Evolutionary conservation across 2,888 invertebrate species (phyloP), one percentile per base, ranked within the genome.

Genomic region (Metellina segmentata): DNA sequence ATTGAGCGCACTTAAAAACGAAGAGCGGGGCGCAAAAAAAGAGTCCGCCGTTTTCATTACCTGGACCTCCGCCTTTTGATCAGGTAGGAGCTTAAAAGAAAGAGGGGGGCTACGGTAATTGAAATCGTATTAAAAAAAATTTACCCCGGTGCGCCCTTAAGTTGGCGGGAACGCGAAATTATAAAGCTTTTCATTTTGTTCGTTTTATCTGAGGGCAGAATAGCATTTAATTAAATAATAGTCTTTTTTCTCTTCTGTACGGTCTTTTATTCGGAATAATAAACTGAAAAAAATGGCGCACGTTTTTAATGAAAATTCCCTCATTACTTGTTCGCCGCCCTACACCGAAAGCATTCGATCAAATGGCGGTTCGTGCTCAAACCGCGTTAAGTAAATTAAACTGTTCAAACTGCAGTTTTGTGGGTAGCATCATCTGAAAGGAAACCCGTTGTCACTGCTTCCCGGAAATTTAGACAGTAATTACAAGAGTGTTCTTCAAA

Each of bases 1-100:
- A 91, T 91, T 91, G 91, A 20, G 61, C 48, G 77, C 83, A 87
- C 87, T 91, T 91, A 87, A 82, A 87, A 87, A 91, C 78, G 74
- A n/a, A 77, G 48, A 71, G 72, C 71, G 34, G 16, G 19, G 20
- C 8, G 34, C 20, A 53, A 53, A 85, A 83, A 85, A 83, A 20
- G 74, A 75, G 52, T 71, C 13, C 48, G 20, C 61, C 77, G 72
- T 85, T 90, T 85, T 85, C 85, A 81, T 81, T 86, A 86, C 86
- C 51, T 75, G 51, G 11, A 13, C 5, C 70, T n/a, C 81, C 48
- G 19, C 16, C 19, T 71, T 89, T 72, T 79, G 85, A 79, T 79
- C 85, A 61, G 49, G 77, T 16, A 69, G 77, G 52, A 20, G 90
- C 75, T 85, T 85, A 81, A 48, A 34, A 8, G 72, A 53, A 11